Base-by-base conservation (phyloP, 2,888 invertebrate genomes). In the Scrobipalpa costella region DNA sequence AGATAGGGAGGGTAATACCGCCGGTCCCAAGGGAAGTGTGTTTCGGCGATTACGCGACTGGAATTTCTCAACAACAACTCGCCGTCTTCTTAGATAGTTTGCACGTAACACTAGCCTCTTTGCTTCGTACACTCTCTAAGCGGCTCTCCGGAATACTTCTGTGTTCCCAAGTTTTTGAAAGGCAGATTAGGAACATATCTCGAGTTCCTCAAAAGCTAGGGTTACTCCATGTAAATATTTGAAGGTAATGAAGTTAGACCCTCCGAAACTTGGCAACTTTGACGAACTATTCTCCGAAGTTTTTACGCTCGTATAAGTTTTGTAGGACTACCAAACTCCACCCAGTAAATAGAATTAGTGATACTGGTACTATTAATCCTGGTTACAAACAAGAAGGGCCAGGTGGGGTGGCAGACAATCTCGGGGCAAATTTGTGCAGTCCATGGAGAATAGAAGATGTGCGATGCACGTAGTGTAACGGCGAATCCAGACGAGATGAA, bases 21-120 rank as follows among this genome's bases (percentile, higher is more conserved):
- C 67, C 79, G 79, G 81, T 80, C 88, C 79, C 85, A 68, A 62
- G 83, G 85, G 90, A 79, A 81, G 80, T 79, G 83, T 90, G 89
- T 90, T 90, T 90, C 80, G 89, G 85, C 90, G 89, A 91, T 91
- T 90, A 90, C 90, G 88, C 87, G 90, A 81, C 80, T 83, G 84
- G 88, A 90, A 90, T 91, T 90, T 85, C 83, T 83, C 79, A 80
- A 74, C 74, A 73, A 70, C 73, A 76, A 88, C 79, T 86, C 83
- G 78, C 77, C 84, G 84, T 84, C 85, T 88, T 84, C 79, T 73
- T 73, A 80, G 84, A 90, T 90, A 90, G 90, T 90, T 90, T 84
- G 83, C 86, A 86, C 86, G 86, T 86, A 86, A 83, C 83, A 83
- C 84, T 87, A 82, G 85, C 83, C 86, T 85, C 85, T 87, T 83